A percentile compares a stretch with the other conserved stretches of the same genome.
Evolutionary conservation across 2,113 vertebrate genomes (phyloP).

Genomic region (Phalacrocorax pelagicus): DNA sequence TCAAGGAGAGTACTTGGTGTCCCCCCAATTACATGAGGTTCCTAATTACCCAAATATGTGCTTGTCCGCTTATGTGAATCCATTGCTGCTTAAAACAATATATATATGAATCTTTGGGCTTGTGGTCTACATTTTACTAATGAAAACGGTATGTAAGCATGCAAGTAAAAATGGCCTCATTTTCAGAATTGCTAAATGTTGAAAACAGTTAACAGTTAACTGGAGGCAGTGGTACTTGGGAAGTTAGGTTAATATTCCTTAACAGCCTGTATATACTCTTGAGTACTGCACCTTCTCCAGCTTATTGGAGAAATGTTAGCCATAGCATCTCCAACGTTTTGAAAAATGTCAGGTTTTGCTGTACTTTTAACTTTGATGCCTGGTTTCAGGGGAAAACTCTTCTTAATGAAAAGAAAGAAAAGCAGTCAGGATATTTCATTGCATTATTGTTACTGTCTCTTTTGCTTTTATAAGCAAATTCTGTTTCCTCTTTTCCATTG

Average conservation of each 20-base stretch:
- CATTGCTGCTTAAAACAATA: neutral
- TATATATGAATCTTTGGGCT: neutral
- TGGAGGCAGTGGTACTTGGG: neutral
- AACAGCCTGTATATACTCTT: neutral
- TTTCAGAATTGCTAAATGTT: neutral
- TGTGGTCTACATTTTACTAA: neutral
- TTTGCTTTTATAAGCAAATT: conserved; percentile 18
- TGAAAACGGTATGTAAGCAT: neutral
- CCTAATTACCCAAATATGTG: neutral
- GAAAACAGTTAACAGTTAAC: neutral
- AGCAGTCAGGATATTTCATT: neutral
- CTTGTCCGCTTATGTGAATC: neutral
- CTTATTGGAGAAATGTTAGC: neutral
- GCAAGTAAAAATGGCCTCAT: neutral
- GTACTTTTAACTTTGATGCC: neutral
- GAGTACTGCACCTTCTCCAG: neutral
- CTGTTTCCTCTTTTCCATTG: neutral
- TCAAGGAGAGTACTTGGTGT: neutral
- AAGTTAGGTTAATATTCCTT: neutral
- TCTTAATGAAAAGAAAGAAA: neutral
- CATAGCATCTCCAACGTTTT: neutral
- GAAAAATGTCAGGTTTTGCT: neutral
- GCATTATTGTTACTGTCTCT: neutral
- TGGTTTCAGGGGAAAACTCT: neutral
- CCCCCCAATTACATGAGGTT: neutral